Conservation (phyloP, 1,140 invertebrate species). For the Vanessa tameamea region DNA sequence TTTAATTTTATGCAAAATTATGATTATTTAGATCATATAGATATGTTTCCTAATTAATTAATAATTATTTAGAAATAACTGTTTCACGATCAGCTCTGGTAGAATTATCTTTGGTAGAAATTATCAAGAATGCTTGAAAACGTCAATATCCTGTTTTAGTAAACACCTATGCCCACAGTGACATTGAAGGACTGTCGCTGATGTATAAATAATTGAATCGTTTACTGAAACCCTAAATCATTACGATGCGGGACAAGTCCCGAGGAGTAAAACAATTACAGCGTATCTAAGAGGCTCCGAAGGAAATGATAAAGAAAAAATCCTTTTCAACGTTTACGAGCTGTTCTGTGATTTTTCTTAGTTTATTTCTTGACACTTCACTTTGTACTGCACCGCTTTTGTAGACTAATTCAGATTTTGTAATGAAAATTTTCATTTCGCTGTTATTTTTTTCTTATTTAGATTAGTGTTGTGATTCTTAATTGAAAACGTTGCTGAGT, state of each 20-base stretch:
- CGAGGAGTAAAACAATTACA: slow-evolving; percentile 52
- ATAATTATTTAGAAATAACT: no score
- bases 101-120: no score
- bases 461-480: slow-evolving; percentile 1
- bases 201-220: background rate
- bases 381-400: slow-evolving; percentile 18
- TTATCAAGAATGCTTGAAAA: no score
- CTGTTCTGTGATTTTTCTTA: slow-evolving; percentile 42
- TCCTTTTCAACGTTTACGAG: slow-evolving; percentile 40
- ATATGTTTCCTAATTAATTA: no score
- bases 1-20: no score
- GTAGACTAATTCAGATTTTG: slow-evolving; percentile 14
- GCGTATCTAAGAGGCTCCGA: slow-evolving; percentile 51
- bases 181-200: background rate
- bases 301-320: slow-evolving; percentile 58
- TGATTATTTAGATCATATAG: no score
- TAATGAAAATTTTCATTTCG: slow-evolving; percentile 26
- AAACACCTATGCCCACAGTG: no score
- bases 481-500: background rate
- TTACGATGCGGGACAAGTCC: slow-evolving; percentile 4
- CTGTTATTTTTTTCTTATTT: background rate
- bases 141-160: no score
- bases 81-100: no score
- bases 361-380: slow-evolving; percentile 47
- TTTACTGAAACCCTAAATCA: background rate